phyloP scores from a whole-genome alignment of 2,113 vertebrate species.

The Acanthisitta chloris region DNA sequence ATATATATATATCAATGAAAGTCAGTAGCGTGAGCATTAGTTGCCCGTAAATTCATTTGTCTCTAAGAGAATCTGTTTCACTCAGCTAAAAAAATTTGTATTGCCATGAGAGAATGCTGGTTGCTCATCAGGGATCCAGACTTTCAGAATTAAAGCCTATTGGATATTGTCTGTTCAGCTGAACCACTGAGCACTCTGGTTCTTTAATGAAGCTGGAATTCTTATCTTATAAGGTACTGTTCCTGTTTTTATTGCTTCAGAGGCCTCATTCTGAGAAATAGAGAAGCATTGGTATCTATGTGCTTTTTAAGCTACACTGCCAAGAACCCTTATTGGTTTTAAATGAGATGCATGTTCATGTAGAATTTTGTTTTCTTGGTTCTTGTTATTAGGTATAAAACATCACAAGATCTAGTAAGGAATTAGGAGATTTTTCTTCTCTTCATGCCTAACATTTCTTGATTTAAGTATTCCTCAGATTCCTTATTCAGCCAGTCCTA shows the following conservation, averaged over 20 bases:
- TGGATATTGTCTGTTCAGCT: neutral
- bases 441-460: neutral
- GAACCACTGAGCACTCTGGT: neutral
- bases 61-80: neutral
- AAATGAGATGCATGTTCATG: neutral
- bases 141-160: neutral
- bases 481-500: neutral
- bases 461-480: neutral
- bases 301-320: neutral
- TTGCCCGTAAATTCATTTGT: neutral
- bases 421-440: neutral
- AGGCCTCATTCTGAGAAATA: neutral
- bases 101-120: neutral
- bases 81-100: neutral
- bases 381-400: neutral
- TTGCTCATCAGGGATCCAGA: neutral
- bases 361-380: neutral
- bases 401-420: neutral
- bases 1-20: neutral
- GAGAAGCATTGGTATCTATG: neutral
- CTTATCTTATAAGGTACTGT: neutral
- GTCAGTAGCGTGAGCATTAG: neutral
- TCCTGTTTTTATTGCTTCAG: neutral
- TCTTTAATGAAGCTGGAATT: neutral
- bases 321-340: neutral